Evolutionary conservation across 2,797 vertebrate genomes (phyloP).

Genomic region (Pogonophryne albipinna): DNA sequence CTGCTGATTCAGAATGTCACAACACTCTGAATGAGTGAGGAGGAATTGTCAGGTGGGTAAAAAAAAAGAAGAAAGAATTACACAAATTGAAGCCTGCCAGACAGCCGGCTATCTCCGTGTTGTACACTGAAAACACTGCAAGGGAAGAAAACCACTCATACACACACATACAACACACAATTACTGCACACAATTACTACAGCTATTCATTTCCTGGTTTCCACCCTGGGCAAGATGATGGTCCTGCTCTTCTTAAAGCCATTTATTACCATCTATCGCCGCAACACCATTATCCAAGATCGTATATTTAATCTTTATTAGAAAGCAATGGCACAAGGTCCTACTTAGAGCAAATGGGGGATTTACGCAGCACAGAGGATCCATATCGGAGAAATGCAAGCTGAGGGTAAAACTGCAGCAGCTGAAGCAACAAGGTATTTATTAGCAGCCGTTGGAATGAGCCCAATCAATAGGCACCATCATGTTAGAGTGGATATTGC

Average conservation of each 20-base stretch:
- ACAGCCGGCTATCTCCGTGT: slow-evolving; percentile 38
- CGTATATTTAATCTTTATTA: slow-evolving; percentile 70
- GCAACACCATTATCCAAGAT: slow-evolving; percentile 51
- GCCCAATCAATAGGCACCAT: slow-evolving; percentile 60
- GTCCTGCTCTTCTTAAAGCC: slow-evolving; percentile 46
- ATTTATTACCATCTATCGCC: slow-evolving; percentile 53
- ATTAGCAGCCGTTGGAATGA: slow-evolving; percentile 57
- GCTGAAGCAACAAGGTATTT: slow-evolving; percentile 64
- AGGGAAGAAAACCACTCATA: slow-evolving; percentile 15
- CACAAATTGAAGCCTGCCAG: slow-evolving; percentile 42
- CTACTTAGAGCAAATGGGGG: slow-evolving; percentile 49
- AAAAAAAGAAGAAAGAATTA: slow-evolving; percentile 9
- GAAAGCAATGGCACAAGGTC: slow-evolving; percentile 56
- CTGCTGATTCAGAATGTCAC: slow-evolving; percentile 46
- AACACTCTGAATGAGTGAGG: slow-evolving; percentile 47
- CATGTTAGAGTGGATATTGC: slow-evolving; percentile 65
- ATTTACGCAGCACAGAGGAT: slow-evolving; percentile 47
- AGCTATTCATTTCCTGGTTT: slow-evolving; percentile 51
- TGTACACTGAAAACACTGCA: slow-evolving; percentile 28
- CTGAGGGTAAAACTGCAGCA: slow-evolving; percentile 48
- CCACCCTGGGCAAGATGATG: slow-evolving; percentile 27
- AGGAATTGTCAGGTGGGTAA: slow-evolving; percentile 36
- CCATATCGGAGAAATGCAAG: slow-evolving; percentile 53
- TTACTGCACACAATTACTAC: slow-evolving; percentile 28
- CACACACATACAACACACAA: background rate